Conservation (phyloP, 1,140 invertebrate species). For the Sycobia sp. region DNA sequence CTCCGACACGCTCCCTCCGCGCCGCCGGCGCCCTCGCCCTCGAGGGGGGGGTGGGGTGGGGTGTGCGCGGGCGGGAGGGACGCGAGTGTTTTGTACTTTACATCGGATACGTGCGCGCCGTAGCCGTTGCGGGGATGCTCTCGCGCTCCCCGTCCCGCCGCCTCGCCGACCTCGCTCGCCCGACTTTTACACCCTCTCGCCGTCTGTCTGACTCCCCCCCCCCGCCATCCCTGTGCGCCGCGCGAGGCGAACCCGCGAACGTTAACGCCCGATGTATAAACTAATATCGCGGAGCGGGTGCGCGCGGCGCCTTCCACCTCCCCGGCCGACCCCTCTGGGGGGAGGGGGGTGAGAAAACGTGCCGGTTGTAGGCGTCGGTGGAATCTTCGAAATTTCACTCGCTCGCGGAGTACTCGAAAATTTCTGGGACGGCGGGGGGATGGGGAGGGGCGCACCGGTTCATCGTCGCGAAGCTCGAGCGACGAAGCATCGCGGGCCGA, state of each 20-base stretch:
- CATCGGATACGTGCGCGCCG: conserved; percentile 18
- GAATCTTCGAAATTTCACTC: conserved; percentile 15
- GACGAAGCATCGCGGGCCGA: not conserved
- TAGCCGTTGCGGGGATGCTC: no score
- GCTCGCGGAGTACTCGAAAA: conserved; percentile 11
- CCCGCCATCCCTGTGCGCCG: not conserved
- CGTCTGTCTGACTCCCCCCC: no score
- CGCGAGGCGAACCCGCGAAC: conserved; percentile 10
- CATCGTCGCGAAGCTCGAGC: not conserved
- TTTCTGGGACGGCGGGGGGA: conserved; percentile 8
- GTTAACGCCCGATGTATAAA: conserved; percentile 44
- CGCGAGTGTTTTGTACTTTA: conserved; percentile 20
- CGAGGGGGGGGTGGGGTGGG: not conserved
- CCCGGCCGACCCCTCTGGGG: no score
- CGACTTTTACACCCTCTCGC: not conserved
- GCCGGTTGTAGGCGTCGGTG: not conserved
- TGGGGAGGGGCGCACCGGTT: not conserved
- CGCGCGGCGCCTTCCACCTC: not conserved
- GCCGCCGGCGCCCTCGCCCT: not conserved
- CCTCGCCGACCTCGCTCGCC: no score
- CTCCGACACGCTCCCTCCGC: not conserved
- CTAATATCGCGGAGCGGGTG: conserved; percentile 40
- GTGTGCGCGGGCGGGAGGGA: not conserved
- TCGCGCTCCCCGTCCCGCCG: not conserved
- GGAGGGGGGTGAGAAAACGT: not conserved